phyloP scores from a whole-genome alignment of 2,113 vertebrate species.

The Oncorhynchus clarkii region DNA sequence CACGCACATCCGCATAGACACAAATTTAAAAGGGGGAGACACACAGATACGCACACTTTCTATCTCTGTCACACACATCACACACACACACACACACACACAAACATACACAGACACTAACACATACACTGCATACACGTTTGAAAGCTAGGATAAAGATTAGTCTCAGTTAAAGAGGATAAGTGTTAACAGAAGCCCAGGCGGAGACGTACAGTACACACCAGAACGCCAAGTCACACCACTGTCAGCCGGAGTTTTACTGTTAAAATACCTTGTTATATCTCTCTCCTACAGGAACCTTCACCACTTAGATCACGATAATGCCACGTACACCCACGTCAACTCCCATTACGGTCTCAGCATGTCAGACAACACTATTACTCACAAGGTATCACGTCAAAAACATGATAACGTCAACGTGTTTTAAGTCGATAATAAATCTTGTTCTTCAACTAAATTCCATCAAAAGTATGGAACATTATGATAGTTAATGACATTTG shows the following conservation, averaged over 20 bases:
- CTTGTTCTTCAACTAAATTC: background rate
- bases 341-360: conserved; percentile 31
- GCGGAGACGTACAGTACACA: conserved; percentile 17
- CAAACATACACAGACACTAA: too few relatives aligned
- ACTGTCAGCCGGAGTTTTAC: too few relatives aligned
- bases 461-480: too few relatives aligned
- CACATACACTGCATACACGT: background rate
- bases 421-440: too few relatives aligned
- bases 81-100: background rate
- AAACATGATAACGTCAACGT: background rate
- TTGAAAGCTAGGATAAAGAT: conserved; percentile 53
- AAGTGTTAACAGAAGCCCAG: conserved; percentile 36
- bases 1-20: background rate
- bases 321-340: conserved; percentile 23
- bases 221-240: background rate
- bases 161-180: conserved; percentile 65
- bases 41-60: background rate
- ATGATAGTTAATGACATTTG: too few relatives aligned
- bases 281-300: conserved; percentile 7
- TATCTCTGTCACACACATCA: background rate
- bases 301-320: conserved; percentile 48
- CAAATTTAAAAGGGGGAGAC: background rate
- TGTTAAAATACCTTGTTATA: too few relatives aligned
- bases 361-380: conserved; percentile 16
- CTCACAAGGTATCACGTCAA: too few relatives aligned